Evolutionary conservation across 2,888 invertebrate genomes (phyloP), one percentile per base, ranked within the genome.

Genomic region (Lottia scabra): DNA sequence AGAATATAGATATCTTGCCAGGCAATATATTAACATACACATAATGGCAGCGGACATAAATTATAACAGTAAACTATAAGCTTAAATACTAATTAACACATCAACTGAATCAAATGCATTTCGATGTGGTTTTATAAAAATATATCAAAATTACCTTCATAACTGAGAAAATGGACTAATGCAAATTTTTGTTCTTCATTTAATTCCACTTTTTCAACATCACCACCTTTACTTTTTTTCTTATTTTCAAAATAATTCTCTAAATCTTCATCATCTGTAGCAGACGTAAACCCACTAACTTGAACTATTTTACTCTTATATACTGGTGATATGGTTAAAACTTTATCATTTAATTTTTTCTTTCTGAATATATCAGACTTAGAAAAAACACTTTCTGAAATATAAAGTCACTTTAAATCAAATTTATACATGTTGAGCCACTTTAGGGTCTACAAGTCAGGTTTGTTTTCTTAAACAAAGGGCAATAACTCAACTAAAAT

Each of bases 221-320:
- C 68, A n/a, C 77, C 79, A 4, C 77, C 77, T 2, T 67, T 68
- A 19, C 65, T 73, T 44, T 73, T 72, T 56, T 45, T 77, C 5
- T 46, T 67, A 62, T 74, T 78, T 67, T 78, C 78, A 72, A 78
- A 78, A 67, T 76, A 78, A 10, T 68, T 26, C 12, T 48, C 13
- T 6, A 78, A 26, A 30, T 70, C 63, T n/a, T 78, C 76, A 30
- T 73, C 71, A 30, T 76, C 67, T 5, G 67, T 63, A 15, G 30
- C 1, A 12, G 16, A n/a, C n/a, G n/a, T 6, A 56, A 19, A 19
- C 19, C 19, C n/a, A 8, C n/a, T 56, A 56, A 56, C 48, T 56
- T 56, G n/a, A 56, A 16, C 48, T 56, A 56, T 56, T 56, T 16
- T 56, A 56, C 48, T 56, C 48, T n/a, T 19, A 56, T 15, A 56